These are phyloP conservation scores for Sarcophaga peregrina DNA, from an alignment of 1,140 invertebrate genomes.

Conservation along the genomic window DNA sequence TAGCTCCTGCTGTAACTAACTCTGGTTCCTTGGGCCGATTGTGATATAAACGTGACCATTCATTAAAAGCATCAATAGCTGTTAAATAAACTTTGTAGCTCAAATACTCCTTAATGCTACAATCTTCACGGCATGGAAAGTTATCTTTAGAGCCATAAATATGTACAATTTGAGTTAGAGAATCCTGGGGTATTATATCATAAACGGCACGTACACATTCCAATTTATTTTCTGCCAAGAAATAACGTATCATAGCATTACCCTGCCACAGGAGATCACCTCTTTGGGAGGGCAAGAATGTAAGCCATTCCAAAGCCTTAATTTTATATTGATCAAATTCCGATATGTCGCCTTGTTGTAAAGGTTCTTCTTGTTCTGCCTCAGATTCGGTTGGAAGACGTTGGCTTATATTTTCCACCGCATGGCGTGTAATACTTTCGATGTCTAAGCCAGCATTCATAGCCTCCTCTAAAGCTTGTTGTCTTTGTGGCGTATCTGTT, in stretches of 20 bases:
- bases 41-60: constrained; percentile 88
- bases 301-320: constrained; percentile 88
- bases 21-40: constrained; percentile 78
- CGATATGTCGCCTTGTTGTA: constrained; percentile 51
- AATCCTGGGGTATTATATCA: constrained; percentile 75
- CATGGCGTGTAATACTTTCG: constrained; percentile 82
- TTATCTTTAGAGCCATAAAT: constrained; percentile 71
- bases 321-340: constrained; percentile 71
- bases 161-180: constrained; percentile 72
- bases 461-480: constrained; percentile 74
- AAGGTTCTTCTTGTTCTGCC: constrained; percentile 38
- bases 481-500: constrained; percentile 68
- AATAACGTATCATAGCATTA: constrained; percentile 89
- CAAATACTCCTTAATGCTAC: constrained; percentile 78
- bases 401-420: constrained; percentile 82
- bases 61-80: constrained; percentile 86
- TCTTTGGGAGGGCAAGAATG: constrained; percentile 81
- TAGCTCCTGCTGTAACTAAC: constrained; percentile 68
- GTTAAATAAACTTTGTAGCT: constrained; percentile 84
- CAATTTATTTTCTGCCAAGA: constrained; percentile 76
- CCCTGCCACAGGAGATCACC: constrained; percentile 85
- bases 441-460: constrained; percentile 83
- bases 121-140: constrained; percentile 69
- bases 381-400: constrained; percentile 46
- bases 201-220: constrained; percentile 78